Evolutionary conservation across 2,797 vertebrate genomes (phyloP).

Genomic region (Pangasius sanitwongsei): DNA sequence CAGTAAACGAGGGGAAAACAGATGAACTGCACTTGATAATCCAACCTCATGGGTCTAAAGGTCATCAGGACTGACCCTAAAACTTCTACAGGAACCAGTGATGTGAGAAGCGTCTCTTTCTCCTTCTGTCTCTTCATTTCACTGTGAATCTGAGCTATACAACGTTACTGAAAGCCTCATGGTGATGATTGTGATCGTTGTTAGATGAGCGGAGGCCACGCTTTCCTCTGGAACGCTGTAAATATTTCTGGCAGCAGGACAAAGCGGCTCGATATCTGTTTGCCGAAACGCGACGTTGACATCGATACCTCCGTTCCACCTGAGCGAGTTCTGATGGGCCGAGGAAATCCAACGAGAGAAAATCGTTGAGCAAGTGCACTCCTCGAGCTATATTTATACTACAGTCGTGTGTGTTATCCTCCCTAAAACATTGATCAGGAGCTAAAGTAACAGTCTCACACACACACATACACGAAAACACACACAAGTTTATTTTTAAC

Average conservation of each 20-base stretch:
- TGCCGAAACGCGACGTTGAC: conserved; percentile 17
- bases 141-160: neutral
- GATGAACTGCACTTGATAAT: neutral
- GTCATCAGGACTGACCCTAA: neutral
- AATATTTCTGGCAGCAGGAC: conserved; percentile 37
- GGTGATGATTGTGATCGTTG: neutral
- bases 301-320: conserved; percentile 41
- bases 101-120: neutral
- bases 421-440: conserved; percentile 31
- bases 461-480: neutral
- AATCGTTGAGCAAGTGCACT: conserved; percentile 30
- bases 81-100: neutral
- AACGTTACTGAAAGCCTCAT: neutral
- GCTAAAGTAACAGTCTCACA: conserved; percentile 5
- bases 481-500: neutral
- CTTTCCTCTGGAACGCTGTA: neutral
- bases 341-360: conserved; percentile 41
- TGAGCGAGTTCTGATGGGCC: conserved; percentile 37
- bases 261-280: conserved; percentile 34
- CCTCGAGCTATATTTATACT: conserved; percentile 35
- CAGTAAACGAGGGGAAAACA: neutral
- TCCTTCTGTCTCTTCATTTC: neutral
- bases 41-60: neutral
- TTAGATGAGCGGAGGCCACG: neutral
- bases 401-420: conserved; percentile 20